Evolutionary conservation across 2,888 invertebrate genomes (phyloP).

Genomic region (Drosophila atripex): DNA sequence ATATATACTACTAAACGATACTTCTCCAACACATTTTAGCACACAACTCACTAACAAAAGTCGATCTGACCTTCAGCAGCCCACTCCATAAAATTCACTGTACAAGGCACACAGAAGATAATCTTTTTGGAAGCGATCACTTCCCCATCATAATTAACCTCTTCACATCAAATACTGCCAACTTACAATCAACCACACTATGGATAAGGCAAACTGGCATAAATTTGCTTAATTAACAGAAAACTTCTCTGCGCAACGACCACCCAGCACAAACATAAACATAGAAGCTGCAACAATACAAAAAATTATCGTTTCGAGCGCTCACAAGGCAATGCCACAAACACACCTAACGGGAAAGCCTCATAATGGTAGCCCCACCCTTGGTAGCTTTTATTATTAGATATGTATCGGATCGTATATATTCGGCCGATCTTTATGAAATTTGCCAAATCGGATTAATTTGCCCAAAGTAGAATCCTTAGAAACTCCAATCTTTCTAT

Average conservation of each 20-base stretch:
- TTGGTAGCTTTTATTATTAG: no score
- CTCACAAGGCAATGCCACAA: constrained; percentile 2
- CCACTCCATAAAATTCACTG: background rate
- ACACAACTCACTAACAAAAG: constrained; percentile 18
- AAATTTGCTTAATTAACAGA: background rate
- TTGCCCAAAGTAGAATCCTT: no score
- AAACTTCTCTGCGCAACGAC: constrained; percentile 7
- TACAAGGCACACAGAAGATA: constrained; percentile 4
- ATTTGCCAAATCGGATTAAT: no score
- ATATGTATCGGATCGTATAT: no score
- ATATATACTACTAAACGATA: background rate
- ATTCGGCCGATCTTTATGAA: no score
- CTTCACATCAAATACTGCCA: constrained; percentile 3
- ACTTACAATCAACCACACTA: background rate
- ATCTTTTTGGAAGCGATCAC: constrained; percentile 8
- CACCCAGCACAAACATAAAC: constrained; percentile 28
- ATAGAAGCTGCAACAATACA: constrained; percentile 10
- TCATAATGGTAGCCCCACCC: constrained; percentile 3
- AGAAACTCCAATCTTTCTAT: background rate
- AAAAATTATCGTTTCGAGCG: background rate
- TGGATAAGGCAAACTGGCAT: background rate
- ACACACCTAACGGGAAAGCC: constrained; percentile 2
- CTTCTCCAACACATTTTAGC: constrained; percentile 16
- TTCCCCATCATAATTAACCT: constrained; percentile 5
- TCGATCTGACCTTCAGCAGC: constrained; percentile 7